Evolutionary conservation across 2,888 invertebrate genomes (phyloP), one percentile per base, ranked within the genome.

Genomic region (Julus scanicus): DNA sequence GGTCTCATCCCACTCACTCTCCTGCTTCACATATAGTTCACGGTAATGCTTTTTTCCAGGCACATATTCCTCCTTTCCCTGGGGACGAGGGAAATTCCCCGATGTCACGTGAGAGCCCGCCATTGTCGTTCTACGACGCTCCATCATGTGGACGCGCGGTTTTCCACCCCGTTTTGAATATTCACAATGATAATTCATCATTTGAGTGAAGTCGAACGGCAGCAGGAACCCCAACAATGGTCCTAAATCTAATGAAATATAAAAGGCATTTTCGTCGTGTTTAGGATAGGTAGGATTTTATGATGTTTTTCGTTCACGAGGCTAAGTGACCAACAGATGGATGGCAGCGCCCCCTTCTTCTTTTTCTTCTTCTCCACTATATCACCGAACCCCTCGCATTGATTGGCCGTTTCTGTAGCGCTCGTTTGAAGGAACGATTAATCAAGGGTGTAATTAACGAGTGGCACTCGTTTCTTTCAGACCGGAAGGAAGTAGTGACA

Each of bases 101-200:
- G 20, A n/a, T 71, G 71, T 71, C 71, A 71, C 71, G 44, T 44
- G 44, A 44, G 44, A 44, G 44, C 44, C 44, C n/a, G 44, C 44
- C 44, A 6, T 44, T 44, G 44, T 44, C 44, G 71, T 20, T 71
- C 29, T 44, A 29, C 71, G 71, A 29, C 29, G 71, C 29, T 71
- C 71, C 71, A 71, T 71, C 71, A 29, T 71, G 71, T 9, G 71
- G 71, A 71, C 71, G 8, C 63, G 63, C 5, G n/a, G 15, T 53
- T 53, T 53, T 13, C 13, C 3, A 44, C 44, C 40, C 85, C 48
- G 2, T 85, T 86, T 53, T 86, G 86, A 86, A 86, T 86, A 86
- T 86, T n/a, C 53, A 86, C 49, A 29, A 86, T 86, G 86, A 86
- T 86, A 86, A 86, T 86, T 86, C 86, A 86, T 86, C 86, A 86